Base-by-base conservation (phyloP, 2,113 vertebrate genomes). In the Lasiurus cinereus region DNA sequence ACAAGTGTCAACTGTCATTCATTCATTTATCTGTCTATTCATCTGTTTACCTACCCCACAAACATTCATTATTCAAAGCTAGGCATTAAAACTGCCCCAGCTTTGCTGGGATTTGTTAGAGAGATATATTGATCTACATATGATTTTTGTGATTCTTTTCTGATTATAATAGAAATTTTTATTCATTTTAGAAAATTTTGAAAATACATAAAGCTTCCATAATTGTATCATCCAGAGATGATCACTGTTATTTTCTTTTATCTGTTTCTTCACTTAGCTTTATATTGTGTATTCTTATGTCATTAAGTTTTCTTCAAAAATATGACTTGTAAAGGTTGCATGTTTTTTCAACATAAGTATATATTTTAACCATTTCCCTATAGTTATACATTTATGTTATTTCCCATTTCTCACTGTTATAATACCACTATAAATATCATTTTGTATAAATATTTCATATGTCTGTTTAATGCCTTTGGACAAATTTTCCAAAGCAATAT, bases 101-200 rank as follows among this genome's bases (percentile, higher is more conserved):
- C 19, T 94, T 96, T 89, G 7, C 70, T 89, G 36, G 52, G 29
- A 88, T 93, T 93, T 90, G 92, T 94, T 82, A 80, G 14, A 96
- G 36, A 22, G 94, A 46, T 73, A 88, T 10, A 83, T 48, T 90
- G 36, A 83, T 90, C 13, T 72, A 72, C 43, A 46, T 33, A 48
- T 80, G 14, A 62, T 85, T 29, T 80, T 87, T 77, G 83, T 91
- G 84, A 90, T 66, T 92, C 4, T 62, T 90, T 82, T 87, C 50
- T 76, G 48, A 94, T 87, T 91, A 79, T 96, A 90, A 95, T 92
- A 91, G n/a, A 22, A 88, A 72, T 29, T 78, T 96, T 91, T 72
- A 9, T 77, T 95, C 52, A 89, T 66, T 95, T 78, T 86, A 83
- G 48, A 95, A 86, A 64, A 52, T 52, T 90, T 67, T 92, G 5